Percentiles rank a stretch among this genome's conserved stretches.
Conservation (phyloP, 2,888 invertebrate genomes). For the Limnephilus rhombicus region DNA sequence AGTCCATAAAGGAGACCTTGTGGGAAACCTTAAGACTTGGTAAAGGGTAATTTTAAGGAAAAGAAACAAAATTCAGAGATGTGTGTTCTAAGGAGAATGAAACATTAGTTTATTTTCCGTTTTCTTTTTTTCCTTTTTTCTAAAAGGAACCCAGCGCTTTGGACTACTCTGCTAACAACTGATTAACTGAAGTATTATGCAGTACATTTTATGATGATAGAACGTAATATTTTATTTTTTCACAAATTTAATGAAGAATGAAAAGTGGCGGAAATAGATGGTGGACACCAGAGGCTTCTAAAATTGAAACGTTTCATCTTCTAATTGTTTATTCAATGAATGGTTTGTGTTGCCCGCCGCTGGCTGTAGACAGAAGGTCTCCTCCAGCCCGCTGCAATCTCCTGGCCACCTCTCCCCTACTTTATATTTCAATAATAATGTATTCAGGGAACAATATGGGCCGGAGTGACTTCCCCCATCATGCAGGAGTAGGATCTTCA, state of each 20-base stretch:
- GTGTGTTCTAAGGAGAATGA: neutral
- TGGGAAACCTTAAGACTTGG: neutral
- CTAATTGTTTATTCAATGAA: neutral
- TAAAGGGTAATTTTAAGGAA: neutral
- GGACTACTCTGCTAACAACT: too few relatives aligned
- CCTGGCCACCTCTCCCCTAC: neutral
- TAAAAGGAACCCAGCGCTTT: too few relatives aligned
- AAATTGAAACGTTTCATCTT: neutral
- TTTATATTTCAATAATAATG: constrained; percentile 1
- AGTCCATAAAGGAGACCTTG: neutral
- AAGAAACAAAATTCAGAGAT: neutral
- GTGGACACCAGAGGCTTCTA: neutral
- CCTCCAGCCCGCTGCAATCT: neutral
- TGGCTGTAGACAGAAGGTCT: neutral
- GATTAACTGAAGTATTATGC: too few relatives aligned
- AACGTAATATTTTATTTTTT: neutral
- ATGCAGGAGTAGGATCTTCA: neutral
- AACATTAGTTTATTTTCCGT: too few relatives aligned
- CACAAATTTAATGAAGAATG: neutral
- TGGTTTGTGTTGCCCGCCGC: neutral
- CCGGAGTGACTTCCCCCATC: neutral
- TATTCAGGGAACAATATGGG: constrained; percentile 1
- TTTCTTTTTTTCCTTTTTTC: too few relatives aligned
- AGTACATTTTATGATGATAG: too few relatives aligned
- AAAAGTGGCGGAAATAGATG: neutral